Evolutionary conservation across 2,888 invertebrate genomes (phyloP), one percentile per base, ranked within the genome.

Genomic region (Dicycla oo): DNA sequence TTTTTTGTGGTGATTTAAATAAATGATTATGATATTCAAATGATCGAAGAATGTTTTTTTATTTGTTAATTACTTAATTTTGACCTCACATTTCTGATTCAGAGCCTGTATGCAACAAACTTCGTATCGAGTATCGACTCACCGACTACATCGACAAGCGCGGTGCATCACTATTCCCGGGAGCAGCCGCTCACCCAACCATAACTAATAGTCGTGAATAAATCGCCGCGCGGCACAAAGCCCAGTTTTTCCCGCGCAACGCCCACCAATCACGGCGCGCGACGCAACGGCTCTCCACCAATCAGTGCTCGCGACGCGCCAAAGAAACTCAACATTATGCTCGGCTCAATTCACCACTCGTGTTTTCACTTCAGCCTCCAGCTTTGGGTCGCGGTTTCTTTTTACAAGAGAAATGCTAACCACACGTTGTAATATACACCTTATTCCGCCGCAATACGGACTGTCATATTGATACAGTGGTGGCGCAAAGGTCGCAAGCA

Each of bases 151-250:
- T 75, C 81, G 84, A 80, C 61, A 56, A 30, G 1, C 15, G 34
- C 15, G n/a, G 71, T 65, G 30, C 93, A 87, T 75, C 94, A 74
- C 92, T 93, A 91, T 6, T 67, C 75, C 82, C 77, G 71, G 78
- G 80, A 84, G 88, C 88, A 83, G 78, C 87, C 90, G 93, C 88
- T 90, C 94, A 92, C 88, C 92, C 93, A 91, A 94, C 93, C 95
- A 91, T 95, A 93, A 95, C 95, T 95, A 95, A 95, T 95, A 94
- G 94, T 94, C 92, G 93, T 92, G 95, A 94, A 94, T 93, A 93
- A 94, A 93, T 93, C 93, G 92, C 90, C 88, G 90, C 89, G 91
- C 91, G 88, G 90, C 93, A 94, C 93, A 94, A 94, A 93, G 92
- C 89, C 87, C 86, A 84, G 84, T 92, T 93, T 94, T 94, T 93